Evolutionary conservation across 2,888 invertebrate genomes (phyloP).

Genomic region (Eubasilissa splendida): DNA sequence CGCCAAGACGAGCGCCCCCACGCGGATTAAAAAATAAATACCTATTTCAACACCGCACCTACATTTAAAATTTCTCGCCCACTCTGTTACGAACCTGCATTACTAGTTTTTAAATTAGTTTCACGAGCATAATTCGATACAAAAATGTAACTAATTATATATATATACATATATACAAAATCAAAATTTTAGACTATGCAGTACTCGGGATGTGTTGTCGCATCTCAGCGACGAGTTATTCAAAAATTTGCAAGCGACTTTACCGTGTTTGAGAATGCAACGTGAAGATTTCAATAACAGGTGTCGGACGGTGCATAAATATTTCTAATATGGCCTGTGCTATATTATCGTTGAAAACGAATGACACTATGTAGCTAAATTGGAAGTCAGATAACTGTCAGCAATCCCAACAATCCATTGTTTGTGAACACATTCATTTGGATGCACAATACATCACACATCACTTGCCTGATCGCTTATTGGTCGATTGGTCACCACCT

Average conservation of each 20-base stretch:
- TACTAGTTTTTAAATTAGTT: not conserved
- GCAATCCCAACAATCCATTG: constrained; percentile 19
- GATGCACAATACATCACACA: constrained; percentile 2
- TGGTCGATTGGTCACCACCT: not conserved
- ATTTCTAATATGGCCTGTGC: constrained; percentile 23
- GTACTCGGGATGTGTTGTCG: no score
- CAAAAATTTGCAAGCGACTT: no score
- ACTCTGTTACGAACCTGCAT: constrained; percentile 5
- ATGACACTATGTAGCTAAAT: not conserved
- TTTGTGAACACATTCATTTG: constrained; percentile 21
- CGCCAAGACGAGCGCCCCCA: constrained; percentile 27
- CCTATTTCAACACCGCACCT: constrained; percentile 35
- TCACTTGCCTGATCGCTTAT: not conserved
- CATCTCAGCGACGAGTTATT: no score
- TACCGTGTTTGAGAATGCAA: not conserved
- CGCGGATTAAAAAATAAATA: constrained; percentile 14
- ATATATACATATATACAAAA: no score
- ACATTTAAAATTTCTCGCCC: constrained; percentile 18
- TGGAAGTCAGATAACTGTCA: constrained; percentile 30
- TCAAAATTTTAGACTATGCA: no score
- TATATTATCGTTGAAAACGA: constrained; percentile 14
- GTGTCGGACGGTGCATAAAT: constrained; percentile 21
- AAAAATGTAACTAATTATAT: no score
- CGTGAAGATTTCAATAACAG: not conserved
- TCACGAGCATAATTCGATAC: not conserved